Base-by-base conservation (phyloP, 2,888 invertebrate genomes). In the Epinotia bilunana region DNA sequence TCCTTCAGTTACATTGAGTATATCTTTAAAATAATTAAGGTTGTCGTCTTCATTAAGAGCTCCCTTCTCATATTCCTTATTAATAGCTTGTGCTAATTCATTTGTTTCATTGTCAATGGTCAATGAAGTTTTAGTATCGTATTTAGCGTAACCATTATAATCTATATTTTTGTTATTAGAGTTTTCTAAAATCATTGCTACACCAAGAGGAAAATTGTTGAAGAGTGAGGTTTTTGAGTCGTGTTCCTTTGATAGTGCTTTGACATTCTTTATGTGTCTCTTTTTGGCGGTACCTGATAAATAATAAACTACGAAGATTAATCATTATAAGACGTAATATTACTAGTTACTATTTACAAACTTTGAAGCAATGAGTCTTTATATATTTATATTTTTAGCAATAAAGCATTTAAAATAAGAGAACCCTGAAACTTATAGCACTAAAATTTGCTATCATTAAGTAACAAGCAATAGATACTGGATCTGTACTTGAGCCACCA, bases 151-250 rank as follows among this genome's bases (percentile, higher is more conserved):
- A 6, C 39, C 43, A 16, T 65, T 70, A 23, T 60, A 74, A 18
- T 74, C 74, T 43, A 74, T 43, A 20, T 69, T 49, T 68, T 76
- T 68, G 58, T 82, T 86, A 43, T 83, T 83, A 33, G 80, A 82
- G 20, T 82, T 80, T 7, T 77, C 86, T 0, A 90, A 74, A 16
- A 91, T 69, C 23, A 88, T 80, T 9, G 91, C 86, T 0, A 91
- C 84, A 80, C 90, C 89, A 43, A 89, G 87, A 2, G 91, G 91
- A 23, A 88, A 88, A n/a, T 90, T 88, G n/a, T 89, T 88, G 11
- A 90, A 87, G 0, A 87, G 79, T 0, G 86, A 83, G 0, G 2
- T 23, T 58, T 60, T 23, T 84, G 76, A 1, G 86, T 64, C 6
- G 13, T 2, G 13, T 28, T 63, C 11, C 0, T 86, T 85, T 0